Evolutionary conservation across 2,888 invertebrate species (phyloP), one percentile per base, ranked within the genome.

Genomic region (Limulus polyphemus): DNA sequence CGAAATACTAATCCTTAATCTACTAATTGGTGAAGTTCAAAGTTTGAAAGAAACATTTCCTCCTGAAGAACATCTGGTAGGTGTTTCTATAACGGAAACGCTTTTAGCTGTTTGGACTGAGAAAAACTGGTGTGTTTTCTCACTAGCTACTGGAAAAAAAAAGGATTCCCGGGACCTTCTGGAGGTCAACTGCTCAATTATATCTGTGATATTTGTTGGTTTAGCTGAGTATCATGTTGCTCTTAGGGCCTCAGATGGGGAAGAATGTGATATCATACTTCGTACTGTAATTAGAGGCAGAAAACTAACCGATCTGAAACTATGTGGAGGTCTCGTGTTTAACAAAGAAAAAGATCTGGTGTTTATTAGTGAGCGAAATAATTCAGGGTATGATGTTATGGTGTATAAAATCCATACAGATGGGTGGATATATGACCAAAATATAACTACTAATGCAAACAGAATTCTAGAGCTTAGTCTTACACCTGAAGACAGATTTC

Each of bases 1-100:
- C 77, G 93, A 95, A 77, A 88, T 89, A 0, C 86, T 95, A 68
- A 81, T 97, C 4, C 80, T 95, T 17, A 93, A 94, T 73, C 90
- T 93, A 81, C 80, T 95, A 62, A 94, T 95, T 3, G 95, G 94
- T 73, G 97, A 98, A 77, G 91, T 88, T 72, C 82, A 88, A 12
- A 83, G 88, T 0, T 84, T 95, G 60, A 86, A 90, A 55, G 91
- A 91, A 0, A 79, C 93, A 16, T 81, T 84, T 12, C 86, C 86
- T 65, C 64, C 69, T 16, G 70, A 71, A 57, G 80, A 80, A 68
- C 77, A 79, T 46, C 83, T 89, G 0, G 79, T 79, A 47, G 87
- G 87, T 1, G 79, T 86, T 0, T 80, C 78, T 71, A 76, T 88
- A 57, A 78, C 85, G 57, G 85, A 87, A 73, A 82, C 84, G 58